Base-by-base conservation (phyloP, 2,113 vertebrate genomes). In the Barnardius zonarius region DNA sequence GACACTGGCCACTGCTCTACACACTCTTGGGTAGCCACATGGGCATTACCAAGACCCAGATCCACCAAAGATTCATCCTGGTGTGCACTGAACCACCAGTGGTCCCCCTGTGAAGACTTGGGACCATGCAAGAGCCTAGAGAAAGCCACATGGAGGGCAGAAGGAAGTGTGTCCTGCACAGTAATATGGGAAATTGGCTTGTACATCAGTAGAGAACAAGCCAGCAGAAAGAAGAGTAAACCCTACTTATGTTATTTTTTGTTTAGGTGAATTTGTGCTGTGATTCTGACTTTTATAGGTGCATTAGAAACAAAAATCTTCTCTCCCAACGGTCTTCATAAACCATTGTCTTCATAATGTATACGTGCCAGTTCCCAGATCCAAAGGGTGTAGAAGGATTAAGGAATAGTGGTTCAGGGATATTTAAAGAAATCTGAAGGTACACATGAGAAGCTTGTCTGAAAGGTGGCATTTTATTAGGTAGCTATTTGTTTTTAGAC, bases 281-380 rank as follows among this genome's bases (percentile, higher is more conserved):
- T 49, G 57, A 85, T 79, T 66, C 28, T 77, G 70, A 67, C 31
- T 13, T 39, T 66, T 49, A 28, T 5, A 89, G 16, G 13, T 46
- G 8, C 24, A 41, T 30, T 49, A 66, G n/a, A 85, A 92, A 82
- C 16, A 74, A 12, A 64, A 59, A 83, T 20, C 15, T 51, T 76
- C 0, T 0, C 28, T 82, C 35, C 24, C 18, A 39, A 9, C 10
- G 9, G 14, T 25, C 22, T 64, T 73, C 25, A n/a, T 41, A 52
- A 87, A 61, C 5, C 14, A 13, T 49, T n/a, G 37, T n/a, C 67
- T 87, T 62, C 48, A 12, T 37, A 28, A 15, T 17, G 23, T 81
- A 17, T 25, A 28, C 5, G 0, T 67, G 49, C 17, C 46, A 22
- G 31, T 35, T 79, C 49, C 44, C 67, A 86, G 61, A 51, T 17